Conservation (phyloP, 1,140 invertebrate species). For the Parasteatoda tepidariorum region DNA sequence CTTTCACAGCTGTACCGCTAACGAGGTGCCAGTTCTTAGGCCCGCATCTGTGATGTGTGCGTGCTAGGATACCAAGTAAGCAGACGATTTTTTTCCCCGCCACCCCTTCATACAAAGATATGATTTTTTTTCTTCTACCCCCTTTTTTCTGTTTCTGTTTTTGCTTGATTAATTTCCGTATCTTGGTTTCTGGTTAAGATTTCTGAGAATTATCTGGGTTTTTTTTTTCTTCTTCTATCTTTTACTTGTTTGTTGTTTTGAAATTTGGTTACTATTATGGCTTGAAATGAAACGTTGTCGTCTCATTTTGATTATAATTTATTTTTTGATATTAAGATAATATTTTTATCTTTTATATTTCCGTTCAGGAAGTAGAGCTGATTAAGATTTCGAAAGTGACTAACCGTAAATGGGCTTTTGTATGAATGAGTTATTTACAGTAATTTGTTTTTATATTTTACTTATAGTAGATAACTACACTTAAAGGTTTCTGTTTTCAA, state of each 20-base stretch:
- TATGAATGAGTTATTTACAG: no score
- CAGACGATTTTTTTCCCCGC: conserved; percentile 27
- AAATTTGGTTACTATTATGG: no score
- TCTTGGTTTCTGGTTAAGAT: not conserved
- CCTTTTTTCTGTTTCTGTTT: not conserved
- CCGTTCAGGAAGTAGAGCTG: no score
- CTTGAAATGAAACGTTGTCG: no score
- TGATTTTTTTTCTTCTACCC: conserved; percentile 3
- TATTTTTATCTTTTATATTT: no score
- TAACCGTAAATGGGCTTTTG: no score
- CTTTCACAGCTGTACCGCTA: conserved; percentile 56
- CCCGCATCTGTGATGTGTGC: conserved; percentile 25
- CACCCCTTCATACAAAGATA: not conserved
- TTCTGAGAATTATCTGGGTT: conserved; percentile 18
- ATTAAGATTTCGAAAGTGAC: no score
- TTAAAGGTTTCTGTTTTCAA: no score
- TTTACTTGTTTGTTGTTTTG: not conserved
- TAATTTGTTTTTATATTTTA: no score
- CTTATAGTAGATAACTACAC: no score
- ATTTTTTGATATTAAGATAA: no score
- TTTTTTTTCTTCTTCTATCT: not conserved
- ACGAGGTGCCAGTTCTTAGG: conserved; percentile 58
- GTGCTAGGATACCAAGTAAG: conserved; percentile 29
- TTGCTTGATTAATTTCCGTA: conserved; percentile 40
- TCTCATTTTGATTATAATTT: no score